Evolutionary conservation across 2,113 vertebrate genomes (phyloP).

Genomic region (Struthio camelus): DNA sequence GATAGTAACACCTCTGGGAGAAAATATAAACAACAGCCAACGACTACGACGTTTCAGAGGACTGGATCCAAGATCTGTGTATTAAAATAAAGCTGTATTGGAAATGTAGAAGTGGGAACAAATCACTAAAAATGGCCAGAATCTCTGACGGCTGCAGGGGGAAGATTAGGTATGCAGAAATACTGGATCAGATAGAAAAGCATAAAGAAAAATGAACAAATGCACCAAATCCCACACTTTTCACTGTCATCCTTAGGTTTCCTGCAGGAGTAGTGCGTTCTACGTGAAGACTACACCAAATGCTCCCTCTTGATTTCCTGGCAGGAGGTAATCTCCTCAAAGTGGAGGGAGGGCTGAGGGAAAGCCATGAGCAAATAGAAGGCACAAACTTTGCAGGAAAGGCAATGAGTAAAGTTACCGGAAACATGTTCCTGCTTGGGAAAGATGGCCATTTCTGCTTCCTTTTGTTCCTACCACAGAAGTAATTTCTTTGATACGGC

Average conservation of each 20-base stretch:
- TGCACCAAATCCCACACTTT: background rate
- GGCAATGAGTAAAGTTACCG: background rate
- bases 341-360: background rate
- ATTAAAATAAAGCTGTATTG: background rate
- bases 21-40: background rate
- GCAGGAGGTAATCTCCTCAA: background rate
- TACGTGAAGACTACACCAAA: background rate
- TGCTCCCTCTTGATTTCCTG: background rate
- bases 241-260: background rate
- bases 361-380: background rate
- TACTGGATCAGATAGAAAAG: background rate
- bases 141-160: background rate
- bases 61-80: background rate
- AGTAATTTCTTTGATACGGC: background rate
- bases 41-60: background rate
- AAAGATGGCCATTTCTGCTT: background rate
- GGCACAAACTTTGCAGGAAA: background rate
- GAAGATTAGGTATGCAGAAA: background rate
- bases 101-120: background rate
- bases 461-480: background rate
- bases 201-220: background rate
- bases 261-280: background rate
- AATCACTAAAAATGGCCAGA: background rate
- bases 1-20: background rate
- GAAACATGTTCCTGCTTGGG: background rate